A percentile compares a stretch with the other conserved stretches of the same genome.
These are phyloP conservation scores for Rutpela maculata DNA, from an alignment of 2,888 invertebrate species.

Conservation along the genomic window DNA sequence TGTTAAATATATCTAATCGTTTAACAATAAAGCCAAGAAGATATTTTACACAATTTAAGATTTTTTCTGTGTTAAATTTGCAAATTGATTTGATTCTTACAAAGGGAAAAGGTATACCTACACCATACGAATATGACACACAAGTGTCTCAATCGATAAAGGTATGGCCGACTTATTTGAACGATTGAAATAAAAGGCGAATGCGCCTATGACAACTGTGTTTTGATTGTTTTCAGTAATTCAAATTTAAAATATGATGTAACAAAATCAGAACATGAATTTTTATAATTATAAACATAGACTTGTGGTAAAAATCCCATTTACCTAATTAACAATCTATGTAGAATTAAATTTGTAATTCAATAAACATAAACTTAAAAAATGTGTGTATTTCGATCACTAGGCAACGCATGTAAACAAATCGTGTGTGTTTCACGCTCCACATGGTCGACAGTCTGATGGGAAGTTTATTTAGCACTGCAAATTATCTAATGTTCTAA, in stretches of 20 bases:
- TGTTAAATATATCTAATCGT: no score
- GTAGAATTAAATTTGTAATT: neutral
- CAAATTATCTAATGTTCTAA: constrained; percentile 5
- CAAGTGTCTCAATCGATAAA: neutral
- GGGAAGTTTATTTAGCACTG: neutral
- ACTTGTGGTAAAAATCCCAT: neutral
- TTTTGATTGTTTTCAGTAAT: neutral
- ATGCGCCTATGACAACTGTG: neutral
- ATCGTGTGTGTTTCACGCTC: constrained; percentile 12
- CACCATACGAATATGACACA: neutral
- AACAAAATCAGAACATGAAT: no score
- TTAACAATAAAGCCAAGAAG: no score
- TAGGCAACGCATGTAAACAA: constrained; percentile 11
- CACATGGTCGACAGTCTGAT: constrained; percentile 20
- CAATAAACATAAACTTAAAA: neutral
- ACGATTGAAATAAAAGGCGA: neutral
- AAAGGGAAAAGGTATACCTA: neutral
- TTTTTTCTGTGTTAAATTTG: no score
- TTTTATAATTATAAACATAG: no score
- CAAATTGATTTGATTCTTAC: no score
- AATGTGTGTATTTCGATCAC: constrained; percentile 1
- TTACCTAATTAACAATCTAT: neutral
- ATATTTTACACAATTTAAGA: no score
- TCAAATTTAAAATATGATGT: neutral
- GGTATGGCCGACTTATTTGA: neutral